These are phyloP conservation scores for Heterochromis multidens DNA, from an alignment of 2,113 vertebrate genomes.

Conservation along the genomic window DNA sequence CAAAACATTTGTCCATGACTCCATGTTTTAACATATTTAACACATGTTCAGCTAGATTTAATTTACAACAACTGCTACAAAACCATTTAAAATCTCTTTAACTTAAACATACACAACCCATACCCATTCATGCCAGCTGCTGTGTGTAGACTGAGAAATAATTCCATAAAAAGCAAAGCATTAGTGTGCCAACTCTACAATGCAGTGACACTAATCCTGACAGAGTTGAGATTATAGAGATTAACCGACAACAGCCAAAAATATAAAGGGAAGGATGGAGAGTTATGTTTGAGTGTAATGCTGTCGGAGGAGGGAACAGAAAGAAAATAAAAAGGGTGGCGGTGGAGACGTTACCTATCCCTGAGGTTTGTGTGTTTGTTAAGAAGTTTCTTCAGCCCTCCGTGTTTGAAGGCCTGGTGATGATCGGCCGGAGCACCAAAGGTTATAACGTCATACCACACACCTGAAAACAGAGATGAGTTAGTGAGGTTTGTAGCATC, in stretches of 20 bases:
- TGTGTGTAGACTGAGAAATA: not conserved
- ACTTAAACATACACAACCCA: not conserved
- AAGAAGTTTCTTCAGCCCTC: constrained; percentile 53
- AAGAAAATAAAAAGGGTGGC: not conserved
- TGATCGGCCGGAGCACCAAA: constrained; percentile 60
- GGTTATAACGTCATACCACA: constrained; percentile 60
- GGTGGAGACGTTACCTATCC: not conserved
- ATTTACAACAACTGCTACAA: not conserved
- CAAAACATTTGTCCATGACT: accelerated
- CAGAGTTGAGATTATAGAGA: constrained; percentile 18
- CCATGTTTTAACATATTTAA: not conserved
- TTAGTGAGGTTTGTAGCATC: not conserved
- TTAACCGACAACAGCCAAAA: not conserved
- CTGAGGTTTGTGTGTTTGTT: not conserved
- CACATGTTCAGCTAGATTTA: not conserved
- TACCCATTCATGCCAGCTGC: not conserved
- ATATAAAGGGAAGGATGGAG: not conserved
- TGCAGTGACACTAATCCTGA: not conserved
- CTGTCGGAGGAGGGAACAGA: not conserved
- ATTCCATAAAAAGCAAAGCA: not conserved
- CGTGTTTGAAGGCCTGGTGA: constrained; percentile 57
- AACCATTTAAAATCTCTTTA: not conserved
- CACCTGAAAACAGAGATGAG: constrained; percentile 22
- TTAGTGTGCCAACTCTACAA: not conserved
- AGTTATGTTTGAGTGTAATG: accelerated